Evolutionary conservation across 2,888 invertebrate species (phyloP).

Genomic region (Hyalella azteca): DNA sequence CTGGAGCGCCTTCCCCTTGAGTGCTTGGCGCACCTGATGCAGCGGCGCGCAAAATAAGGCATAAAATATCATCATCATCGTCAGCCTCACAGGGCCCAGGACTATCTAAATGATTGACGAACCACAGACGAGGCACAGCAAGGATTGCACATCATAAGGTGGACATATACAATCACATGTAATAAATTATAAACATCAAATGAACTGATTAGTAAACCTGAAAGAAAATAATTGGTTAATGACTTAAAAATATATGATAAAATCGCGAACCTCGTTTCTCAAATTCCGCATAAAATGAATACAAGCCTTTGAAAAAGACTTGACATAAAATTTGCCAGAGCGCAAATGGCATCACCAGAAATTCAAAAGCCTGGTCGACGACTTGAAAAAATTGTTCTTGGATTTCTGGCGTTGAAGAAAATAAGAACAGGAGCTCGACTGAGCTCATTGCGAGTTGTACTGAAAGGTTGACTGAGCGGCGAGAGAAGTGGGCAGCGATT

Average conservation of each 20-base stretch:
- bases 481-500: neutral
- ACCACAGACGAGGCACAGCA: slow-evolving; percentile 19
- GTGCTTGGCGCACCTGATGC: slow-evolving; percentile 17
- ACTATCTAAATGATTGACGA: slow-evolving; percentile 1
- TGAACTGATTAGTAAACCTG: slow-evolving; percentile 25
- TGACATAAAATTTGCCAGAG: too few species aligned
- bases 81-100: neutral
- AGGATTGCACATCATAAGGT: slow-evolving; percentile 12
- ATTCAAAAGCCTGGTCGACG: too few species aligned
- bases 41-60: slow-evolving; percentile 31
- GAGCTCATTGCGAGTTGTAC: too few species aligned
- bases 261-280: neutral
- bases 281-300: slow-evolving; percentile 6
- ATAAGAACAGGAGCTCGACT: too few species aligned
- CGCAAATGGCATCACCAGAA: too few species aligned
- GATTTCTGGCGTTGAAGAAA: neutral
- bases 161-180: slow-evolving; percentile 1
- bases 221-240: slow-evolving; percentile 1
- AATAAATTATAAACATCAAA: neutral
- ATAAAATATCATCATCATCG: slow-evolving; percentile 11
- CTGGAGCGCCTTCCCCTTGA: slow-evolving; percentile 19
- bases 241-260: neutral
- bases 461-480: neutral
- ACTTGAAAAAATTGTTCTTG: too few species aligned
- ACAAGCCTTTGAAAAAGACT: too few species aligned